Evolutionary conservation across 1,140 invertebrate species (phyloP).

Genomic region (Sitodiplosis mosellana): DNA sequence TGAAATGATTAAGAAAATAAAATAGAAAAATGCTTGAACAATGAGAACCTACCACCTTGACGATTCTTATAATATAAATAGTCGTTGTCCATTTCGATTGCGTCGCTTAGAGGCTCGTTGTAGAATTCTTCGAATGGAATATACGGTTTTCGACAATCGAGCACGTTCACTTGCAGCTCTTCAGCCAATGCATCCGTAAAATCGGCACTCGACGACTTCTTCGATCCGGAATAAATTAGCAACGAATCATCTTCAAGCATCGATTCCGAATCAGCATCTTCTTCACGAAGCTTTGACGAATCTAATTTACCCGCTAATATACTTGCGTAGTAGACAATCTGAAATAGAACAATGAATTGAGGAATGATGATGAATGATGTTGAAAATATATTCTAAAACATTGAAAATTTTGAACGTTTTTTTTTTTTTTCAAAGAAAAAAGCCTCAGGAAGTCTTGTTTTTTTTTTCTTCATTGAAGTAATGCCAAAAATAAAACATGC

Average conservation of each 20-base stretch:
- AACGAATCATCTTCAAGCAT: conserved; percentile 13
- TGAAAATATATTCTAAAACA: too few species aligned
- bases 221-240: conserved; percentile 24
- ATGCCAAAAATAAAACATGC: too few species aligned
- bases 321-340: conserved; percentile 80
- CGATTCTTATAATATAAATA: conserved; percentile 67
- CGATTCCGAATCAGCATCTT: conserved; percentile 26
- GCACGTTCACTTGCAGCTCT: conserved; percentile 47
- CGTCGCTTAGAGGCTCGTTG: conserved; percentile 81
- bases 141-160: conserved; percentile 66
- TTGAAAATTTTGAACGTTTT: too few species aligned
- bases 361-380: too few species aligned
- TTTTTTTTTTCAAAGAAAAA: too few species aligned
- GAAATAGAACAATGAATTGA: conserved; percentile 21
- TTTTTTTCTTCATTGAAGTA: too few species aligned
- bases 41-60: not conserved
- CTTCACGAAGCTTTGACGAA: conserved; percentile 34
- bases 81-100: conserved; percentile 82
- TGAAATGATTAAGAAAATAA: not conserved
- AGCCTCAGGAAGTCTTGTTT: too few species aligned
- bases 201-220: conserved; percentile 13
- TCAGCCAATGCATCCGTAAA: conserved; percentile 34
- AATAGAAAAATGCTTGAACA: not conserved
- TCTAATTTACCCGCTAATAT: conserved; percentile 65
- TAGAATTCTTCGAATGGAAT: conserved; percentile 80